Base-by-base conservation (phyloP, 2,113 vertebrate species). In the Isichthys henryi region DNA sequence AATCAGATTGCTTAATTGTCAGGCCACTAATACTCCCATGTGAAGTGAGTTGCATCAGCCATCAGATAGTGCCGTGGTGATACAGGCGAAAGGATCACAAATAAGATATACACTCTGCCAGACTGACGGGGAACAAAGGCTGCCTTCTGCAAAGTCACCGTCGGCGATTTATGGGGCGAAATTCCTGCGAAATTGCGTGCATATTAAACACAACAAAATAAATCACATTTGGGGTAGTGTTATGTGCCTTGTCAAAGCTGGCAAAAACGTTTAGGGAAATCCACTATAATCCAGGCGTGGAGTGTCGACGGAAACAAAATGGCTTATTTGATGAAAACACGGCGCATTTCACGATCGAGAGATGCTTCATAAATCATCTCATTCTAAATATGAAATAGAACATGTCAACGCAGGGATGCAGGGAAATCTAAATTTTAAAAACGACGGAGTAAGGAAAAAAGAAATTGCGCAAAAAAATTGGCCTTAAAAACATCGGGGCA, bases 31-130 rank as follows among this genome's bases (percentile, higher is more conserved):
- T 94, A 95, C 92, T 94, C 82, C 92, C 91, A 91, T 94, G 93
- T 94, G 94, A 93, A 93, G 91, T 88, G 89, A 92, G 92, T 90
- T 91, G 92, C 92, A 94, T 91, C 91, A 91, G 95, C 94, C 94
- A 95, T 94, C 92, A 94, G 95, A 96, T 95, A 94, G 88, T 90
- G 93, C 94, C 94, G n/a, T 94, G 94, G 92, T 93, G 94, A 95
- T 94, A 94, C 87, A 88, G 86, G n/a, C 89, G 89, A 74, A 80
- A 56, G 91, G 89, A 89, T 91, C 91, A 88, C 90, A 90, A 90
- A 91, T 88, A 50, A 93, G 93, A 90, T 92, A 91, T 92, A 93
- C 92, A 84, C 92, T 93, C 93, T 90, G 91, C 92, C 91, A 45
- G 91, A 92, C 88, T 91, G 90, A 46, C 87, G 80, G 90, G 90